Conservation (phyloP, 1,140 invertebrate species). For the Akabosia matsudoensis region DNA sequence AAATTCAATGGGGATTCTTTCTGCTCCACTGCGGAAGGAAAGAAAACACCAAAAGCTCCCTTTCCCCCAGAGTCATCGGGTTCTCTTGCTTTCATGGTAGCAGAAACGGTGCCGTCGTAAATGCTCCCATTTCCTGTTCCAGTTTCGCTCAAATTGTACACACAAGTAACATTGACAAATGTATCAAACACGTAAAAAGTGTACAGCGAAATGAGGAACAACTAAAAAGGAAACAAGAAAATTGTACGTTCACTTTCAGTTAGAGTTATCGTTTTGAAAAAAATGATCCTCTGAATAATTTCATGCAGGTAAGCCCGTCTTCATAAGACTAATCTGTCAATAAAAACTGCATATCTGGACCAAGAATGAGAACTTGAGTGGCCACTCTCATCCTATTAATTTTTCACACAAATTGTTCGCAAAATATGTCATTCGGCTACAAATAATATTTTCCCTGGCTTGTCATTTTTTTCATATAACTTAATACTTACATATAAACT, state of each 20-base stretch:
- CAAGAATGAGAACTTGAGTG: too few species aligned
- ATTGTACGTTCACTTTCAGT: neutral
- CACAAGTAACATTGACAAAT: neutral
- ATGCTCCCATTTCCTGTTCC: neutral
- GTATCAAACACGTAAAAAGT: slow-evolving; percentile 34
- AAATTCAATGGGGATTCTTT: neutral
- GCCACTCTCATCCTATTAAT: too few species aligned
- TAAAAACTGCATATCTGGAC: too few species aligned
- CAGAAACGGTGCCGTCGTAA: neutral
- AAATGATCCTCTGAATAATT: too few species aligned
- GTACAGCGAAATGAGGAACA: slow-evolving; percentile 26
- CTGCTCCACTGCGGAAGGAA: neutral
- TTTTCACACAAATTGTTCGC: too few species aligned
- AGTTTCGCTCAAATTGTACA: neutral
- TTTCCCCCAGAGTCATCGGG: neutral
- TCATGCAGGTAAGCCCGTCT: too few species aligned
- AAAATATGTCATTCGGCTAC: too few species aligned
- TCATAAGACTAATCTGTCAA: too few species aligned
- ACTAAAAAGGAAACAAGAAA: slow-evolving; percentile 16
- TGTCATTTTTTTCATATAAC: neutral
- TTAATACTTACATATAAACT: slow-evolving; percentile 28
- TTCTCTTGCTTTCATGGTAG: neutral
- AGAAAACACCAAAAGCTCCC: neutral
- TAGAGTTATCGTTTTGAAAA: too few species aligned
- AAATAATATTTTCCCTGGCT: neutral